Conservation (phyloP, 2,888 invertebrate species). For the Eristalis intricaria region DNA sequence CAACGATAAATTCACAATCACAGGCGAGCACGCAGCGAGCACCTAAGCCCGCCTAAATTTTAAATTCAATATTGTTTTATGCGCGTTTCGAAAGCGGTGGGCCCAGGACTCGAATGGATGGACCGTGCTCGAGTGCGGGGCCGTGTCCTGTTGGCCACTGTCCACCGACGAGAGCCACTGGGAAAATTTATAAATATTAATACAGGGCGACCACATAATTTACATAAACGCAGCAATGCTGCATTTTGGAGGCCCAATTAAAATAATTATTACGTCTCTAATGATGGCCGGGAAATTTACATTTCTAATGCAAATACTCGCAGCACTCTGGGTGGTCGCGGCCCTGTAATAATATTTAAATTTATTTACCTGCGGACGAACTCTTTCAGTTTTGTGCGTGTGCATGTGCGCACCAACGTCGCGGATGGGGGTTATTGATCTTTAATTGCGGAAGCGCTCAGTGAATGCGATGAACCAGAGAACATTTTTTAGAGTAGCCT, state of each 20-base stretch:
- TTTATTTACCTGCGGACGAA: neutral
- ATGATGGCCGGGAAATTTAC: slow-evolving; percentile 76
- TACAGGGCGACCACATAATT: slow-evolving; percentile 67
- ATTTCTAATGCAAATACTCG: slow-evolving; percentile 71
- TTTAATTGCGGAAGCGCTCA: slow-evolving; percentile 24
- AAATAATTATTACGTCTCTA: slow-evolving; percentile 80
- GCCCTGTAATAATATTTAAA: slow-evolving; percentile 43
- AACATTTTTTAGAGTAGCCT: neutral
- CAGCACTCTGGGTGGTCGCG: slow-evolving; percentile 34
- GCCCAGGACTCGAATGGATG: neutral
- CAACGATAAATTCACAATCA: slow-evolving; percentile 67
- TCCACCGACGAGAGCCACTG: neutral
- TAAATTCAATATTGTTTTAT: slow-evolving; percentile 64
- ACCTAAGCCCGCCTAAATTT: slow-evolving; percentile 58
- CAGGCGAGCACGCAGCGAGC: slow-evolving; percentile 8
- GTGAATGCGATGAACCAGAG: slow-evolving; percentile 17
- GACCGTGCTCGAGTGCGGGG: neutral
- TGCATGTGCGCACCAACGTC: neutral
- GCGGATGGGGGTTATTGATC: slow-evolving; percentile 28
- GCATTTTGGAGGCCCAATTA: slow-evolving; percentile 76
- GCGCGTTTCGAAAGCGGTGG: neutral
- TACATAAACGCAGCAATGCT: slow-evolving; percentile 69
- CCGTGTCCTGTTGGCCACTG: slow-evolving; percentile 6
- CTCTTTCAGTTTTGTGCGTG: neutral
- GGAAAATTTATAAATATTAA: slow-evolving; percentile 71